phyloP scores from a whole-genome alignment of 2,888 invertebrate species.

The Nomada ferruginata region DNA sequence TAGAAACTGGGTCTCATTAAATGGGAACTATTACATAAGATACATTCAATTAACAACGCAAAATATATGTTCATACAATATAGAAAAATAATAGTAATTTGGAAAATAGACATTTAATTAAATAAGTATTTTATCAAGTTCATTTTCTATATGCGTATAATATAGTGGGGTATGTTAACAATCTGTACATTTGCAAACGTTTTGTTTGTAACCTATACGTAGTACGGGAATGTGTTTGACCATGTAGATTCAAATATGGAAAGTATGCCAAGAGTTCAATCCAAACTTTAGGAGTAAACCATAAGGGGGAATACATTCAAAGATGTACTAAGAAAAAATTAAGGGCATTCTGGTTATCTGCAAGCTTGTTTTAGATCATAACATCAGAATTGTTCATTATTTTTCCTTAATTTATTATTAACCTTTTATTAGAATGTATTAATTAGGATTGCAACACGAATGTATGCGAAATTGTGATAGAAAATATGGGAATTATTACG shows the following conservation, averaged over 20 bases:
- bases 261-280: constrained; percentile 74
- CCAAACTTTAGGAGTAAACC: constrained; percentile 66
- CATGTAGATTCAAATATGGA: constrained; percentile 75
- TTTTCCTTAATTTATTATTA: not conserved
- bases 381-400: not conserved
- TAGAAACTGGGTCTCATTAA: constrained; percentile 22
- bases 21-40: constrained; percentile 63
- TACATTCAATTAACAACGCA: constrained; percentile 32
- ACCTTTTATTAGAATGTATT: not conserved
- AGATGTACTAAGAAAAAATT: constrained; percentile 27
- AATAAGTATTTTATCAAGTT: not conserved
- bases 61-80: constrained; percentile 3
- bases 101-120: not conserved
- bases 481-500: not conserved
- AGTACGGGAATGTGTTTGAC: constrained; percentile 67
- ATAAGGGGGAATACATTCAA: constrained; percentile 29
- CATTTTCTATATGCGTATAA: not conserved
- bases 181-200: constrained; percentile 1
- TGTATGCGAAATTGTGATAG: not conserved
- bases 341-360: not conserved
- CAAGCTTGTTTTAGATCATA: not conserved
- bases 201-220: constrained; percentile 60
- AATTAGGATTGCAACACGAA: not conserved
- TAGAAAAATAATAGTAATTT: not conserved
- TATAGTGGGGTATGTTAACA: not conserved